Evolutionary conservation across 2,797 vertebrate species (phyloP).

Genomic region (Margarornis squamiger): DNA sequence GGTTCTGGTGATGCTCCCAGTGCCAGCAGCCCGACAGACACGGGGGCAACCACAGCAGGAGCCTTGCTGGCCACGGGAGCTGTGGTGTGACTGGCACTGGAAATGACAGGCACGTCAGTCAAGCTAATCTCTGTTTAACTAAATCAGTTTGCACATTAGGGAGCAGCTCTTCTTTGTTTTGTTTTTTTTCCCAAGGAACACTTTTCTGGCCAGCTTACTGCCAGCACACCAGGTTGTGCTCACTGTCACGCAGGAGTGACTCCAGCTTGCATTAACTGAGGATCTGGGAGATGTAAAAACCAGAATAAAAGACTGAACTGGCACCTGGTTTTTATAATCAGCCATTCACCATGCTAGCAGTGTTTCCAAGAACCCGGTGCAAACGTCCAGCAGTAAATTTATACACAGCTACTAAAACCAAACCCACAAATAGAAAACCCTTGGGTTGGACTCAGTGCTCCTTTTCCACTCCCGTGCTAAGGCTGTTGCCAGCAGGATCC

Average conservation of each 20-base stretch:
- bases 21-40: fast-evolving
- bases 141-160: background rate
- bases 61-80: background rate
- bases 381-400: background rate
- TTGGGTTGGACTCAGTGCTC: background rate
- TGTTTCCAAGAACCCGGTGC: background rate
- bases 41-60: fast-evolving
- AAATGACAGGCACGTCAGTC: background rate
- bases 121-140: background rate
- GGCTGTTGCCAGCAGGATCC: background rate
- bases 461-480: background rate
- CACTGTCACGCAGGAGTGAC: fast-evolving
- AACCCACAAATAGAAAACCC: background rate
- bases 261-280: fast-evolving
- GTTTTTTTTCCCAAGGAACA: fast-evolving
- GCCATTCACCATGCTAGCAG: background rate
- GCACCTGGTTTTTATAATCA: background rate
- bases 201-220: background rate
- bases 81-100: background rate
- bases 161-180: background rate
- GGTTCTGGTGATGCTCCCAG: background rate
- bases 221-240: fast-evolving
- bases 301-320: background rate
- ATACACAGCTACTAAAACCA: background rate
- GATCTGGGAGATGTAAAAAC: background rate